These are phyloP conservation scores for Actinemys pallida DNA, from an alignment of 2,113 vertebrate species.

Conservation along the genomic window DNA sequence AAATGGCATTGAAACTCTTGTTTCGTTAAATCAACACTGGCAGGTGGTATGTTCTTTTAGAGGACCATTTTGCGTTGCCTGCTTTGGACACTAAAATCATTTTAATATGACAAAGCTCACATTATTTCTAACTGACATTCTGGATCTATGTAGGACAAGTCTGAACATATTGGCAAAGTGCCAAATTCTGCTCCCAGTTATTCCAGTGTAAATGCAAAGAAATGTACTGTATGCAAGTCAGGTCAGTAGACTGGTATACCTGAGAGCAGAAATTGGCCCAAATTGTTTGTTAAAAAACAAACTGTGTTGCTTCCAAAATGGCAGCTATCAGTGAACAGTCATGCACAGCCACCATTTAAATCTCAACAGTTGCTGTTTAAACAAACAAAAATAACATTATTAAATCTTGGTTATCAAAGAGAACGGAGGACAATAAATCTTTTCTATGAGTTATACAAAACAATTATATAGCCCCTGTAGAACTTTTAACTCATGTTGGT, in stretches of 20 bases:
- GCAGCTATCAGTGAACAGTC: background rate
- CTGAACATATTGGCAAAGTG: background rate
- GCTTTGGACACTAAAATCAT: background rate
- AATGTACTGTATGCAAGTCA: background rate
- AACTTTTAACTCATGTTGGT: background rate
- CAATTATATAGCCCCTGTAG: background rate
- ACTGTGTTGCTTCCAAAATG: background rate
- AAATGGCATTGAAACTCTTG: slow-evolving; percentile 7
- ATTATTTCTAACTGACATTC: background rate
- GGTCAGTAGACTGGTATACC: background rate
- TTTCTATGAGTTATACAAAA: background rate
- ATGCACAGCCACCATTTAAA: background rate
- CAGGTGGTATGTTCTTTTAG: background rate
- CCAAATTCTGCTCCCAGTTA: background rate
- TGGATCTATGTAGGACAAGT: background rate
- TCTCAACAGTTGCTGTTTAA: background rate
- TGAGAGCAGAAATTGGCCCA: background rate
- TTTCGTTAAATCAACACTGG: background rate
- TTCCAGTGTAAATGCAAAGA: background rate
- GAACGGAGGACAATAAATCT: background rate
- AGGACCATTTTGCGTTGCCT: background rate
- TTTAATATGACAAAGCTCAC: background rate
- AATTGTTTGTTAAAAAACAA: background rate
- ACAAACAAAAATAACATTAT: background rate
- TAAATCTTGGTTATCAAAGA: background rate